These are phyloP conservation scores for Altica lythri DNA, from an alignment of 2,888 invertebrate genomes.

Conservation along the genomic window DNA sequence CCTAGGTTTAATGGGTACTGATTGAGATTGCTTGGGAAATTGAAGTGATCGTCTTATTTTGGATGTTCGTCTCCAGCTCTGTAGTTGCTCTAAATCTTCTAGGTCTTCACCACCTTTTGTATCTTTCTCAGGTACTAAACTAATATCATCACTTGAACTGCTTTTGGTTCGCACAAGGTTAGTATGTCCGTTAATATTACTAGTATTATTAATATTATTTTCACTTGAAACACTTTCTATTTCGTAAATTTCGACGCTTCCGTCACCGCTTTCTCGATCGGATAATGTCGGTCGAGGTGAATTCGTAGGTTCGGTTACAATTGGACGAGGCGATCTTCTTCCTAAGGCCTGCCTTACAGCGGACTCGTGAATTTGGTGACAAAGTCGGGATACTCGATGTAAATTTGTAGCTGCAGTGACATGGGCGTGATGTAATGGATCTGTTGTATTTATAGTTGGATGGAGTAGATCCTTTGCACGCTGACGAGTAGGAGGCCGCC, in stretches of 20 bases:
- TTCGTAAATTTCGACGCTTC: conserved; percentile 49
- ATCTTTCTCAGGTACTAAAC: conserved; percentile 46
- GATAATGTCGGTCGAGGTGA: conserved; percentile 35
- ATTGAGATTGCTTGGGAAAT: conserved; percentile 61
- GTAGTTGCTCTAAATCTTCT: conserved; percentile 52
- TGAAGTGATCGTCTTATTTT: conserved; percentile 69
- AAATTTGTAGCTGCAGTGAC: conserved; percentile 51
- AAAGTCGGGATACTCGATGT: conserved; percentile 57
- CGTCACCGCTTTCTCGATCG: conserved; percentile 47
- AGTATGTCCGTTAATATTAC: conserved; percentile 38
- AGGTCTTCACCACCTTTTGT: conserved; percentile 46
- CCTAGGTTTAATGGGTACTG: conserved; percentile 38
- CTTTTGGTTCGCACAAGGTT: conserved; percentile 55
- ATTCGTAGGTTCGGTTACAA: not conserved
- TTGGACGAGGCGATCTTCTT: conserved; percentile 29
- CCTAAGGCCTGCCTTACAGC: conserved; percentile 54
- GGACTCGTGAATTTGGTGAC: conserved; percentile 58
- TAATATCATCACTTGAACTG: conserved; percentile 60
- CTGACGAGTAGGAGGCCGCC: conserved; percentile 60
- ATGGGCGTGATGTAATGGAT: conserved; percentile 38
- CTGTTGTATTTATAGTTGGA: conserved; percentile 29
- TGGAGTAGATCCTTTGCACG: conserved; percentile 35
- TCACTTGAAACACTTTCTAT: conserved; percentile 41
- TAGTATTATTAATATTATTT: conserved; percentile 25
- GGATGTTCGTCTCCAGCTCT: conserved; percentile 69